Evolutionary conservation across 1,140 invertebrate species (phyloP), one percentile per base, ranked within the genome.

Genomic region (Scylla paramamosain): DNA sequence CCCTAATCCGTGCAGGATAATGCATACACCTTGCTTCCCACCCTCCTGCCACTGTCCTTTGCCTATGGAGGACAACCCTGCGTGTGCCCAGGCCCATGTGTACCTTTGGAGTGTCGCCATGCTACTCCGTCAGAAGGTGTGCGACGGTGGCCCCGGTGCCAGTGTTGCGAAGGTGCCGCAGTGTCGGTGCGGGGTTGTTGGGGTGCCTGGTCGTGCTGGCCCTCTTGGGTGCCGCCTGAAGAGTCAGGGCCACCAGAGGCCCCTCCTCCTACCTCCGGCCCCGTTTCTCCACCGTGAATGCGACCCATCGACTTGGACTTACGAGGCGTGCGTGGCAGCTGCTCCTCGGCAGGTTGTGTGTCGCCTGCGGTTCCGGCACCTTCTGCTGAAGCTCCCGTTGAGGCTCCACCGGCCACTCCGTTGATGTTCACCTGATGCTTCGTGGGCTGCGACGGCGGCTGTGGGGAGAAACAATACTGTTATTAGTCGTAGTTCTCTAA

Each of bases 231-330:
- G 59, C 46, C 83, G 84, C 91, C 86, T 10, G 88, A 83, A 84
- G 89, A 84, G 16, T 92, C 94, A 86, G 93, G 82, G 84, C 90
- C 94, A 84, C 94, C 94, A 52, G 59, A 89, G 59, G 77, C 96
- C 29, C 94, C 95, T 31, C 93, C 96, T 90, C 95, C 94, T 92
- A 87, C 94, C 84, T 88, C 94, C 91, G 83, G 46, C 95, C 29
- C 89, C 45, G 92, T 67, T 77, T 93, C 96, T 88, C 95, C 95
- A 93, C 95, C 94, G 86, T 96, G 94, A 94, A 96, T 96, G 91
- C 96, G 95, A 92, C 96, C 96, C 96, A 96, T 96, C 83, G 96
- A 96, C 95, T 96, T 96, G 91, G 96, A 96, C 96, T 96, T 96
- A 96, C 96, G 96, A 93, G 96, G 96, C 94, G 96, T 96, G 31